Conservation (phyloP, 2,797 vertebrate species). For the Rhinella marina region DNA sequence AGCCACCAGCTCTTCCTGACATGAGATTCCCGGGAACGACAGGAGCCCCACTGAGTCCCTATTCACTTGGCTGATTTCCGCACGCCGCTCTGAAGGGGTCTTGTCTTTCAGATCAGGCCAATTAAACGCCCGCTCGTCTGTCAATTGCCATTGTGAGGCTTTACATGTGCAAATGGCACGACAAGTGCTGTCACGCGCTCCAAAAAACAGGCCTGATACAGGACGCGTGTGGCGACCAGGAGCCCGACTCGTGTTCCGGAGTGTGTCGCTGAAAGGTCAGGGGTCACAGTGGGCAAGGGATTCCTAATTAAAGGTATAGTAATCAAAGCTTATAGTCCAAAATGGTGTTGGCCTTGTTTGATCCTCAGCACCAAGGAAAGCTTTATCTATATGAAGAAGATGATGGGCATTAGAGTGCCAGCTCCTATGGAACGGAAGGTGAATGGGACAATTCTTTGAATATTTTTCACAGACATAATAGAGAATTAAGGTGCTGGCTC, state of each 20-base stretch:
- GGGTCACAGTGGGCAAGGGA: background rate
- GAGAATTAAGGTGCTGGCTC: background rate
- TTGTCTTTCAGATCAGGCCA: conserved; percentile 56
- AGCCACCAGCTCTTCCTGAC: background rate
- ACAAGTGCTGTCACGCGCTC: background rate
- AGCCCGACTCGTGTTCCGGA: background rate
- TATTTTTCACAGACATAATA: no score
- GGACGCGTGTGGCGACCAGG: background rate
- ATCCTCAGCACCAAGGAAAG: no score
- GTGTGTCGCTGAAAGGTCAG: background rate
- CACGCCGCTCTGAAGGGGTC: conserved; percentile 9
- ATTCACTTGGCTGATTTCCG: conserved; percentile 14
- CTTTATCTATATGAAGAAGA: background rate
- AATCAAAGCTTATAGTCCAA: no score
- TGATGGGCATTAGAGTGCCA: background rate
- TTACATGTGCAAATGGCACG: conserved; percentile 19
- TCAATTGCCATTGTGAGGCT: conserved; percentile 36
- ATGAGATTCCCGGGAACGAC: conserved; percentile 3
- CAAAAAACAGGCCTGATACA: no score
- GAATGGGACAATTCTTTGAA: no score
- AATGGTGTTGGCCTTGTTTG: no score
- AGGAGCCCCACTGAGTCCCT: conserved; percentile 23
- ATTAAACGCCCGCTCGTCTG: conserved; percentile 47
- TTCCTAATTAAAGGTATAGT: no score
- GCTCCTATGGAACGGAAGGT: no score